Evolutionary conservation across 1,140 invertebrate genomes (phyloP), one percentile per base, ranked within the genome.

Genomic region (Brachionus rubens): DNA sequence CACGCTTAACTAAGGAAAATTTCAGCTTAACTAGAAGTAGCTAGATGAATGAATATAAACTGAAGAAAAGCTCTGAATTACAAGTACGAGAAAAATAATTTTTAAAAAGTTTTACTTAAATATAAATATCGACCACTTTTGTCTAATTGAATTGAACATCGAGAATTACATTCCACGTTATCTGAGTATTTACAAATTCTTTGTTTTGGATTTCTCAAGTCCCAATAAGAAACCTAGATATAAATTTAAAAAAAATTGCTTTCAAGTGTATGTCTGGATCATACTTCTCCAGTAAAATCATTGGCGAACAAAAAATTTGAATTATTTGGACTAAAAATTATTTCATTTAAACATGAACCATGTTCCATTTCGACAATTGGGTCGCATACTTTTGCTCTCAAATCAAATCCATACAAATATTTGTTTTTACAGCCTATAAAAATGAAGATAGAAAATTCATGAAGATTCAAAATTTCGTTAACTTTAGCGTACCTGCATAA

Each of bases 281-380:
- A 14, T 40, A 72, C 68, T n/a, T 72, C 50, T 50, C 68, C 68
- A 24, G 46, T 19, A 52, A 30, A 72, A 50, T 72, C 68, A 54
- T 21, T 48, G 9, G 30, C 28, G 41, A 50, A 72, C 36, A 72
- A 50, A 54, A 50, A 72, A 24, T 72, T 72, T 12, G 36, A 50
- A 54, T 72, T 30, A 21, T 40, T 72, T 3, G 43, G 19, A 65
- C 24, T 43, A n/a, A 65, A 65, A 26, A 65, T 12, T 16, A 65
- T 43, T 12, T 65, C 36, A 65, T 65, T 65, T 24, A 65, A 10
- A 43, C 59, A 65, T 26, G 59, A 65, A 16, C 12, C 40, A 65
- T 65, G 59, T 43, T 43, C 24, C 33, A 65, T 41, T 65, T 65
- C 36, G 21, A 36, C 24, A 2, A 65, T 65, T 65, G 59, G 59